Evolutionary conservation across 2,888 invertebrate species (phyloP), one percentile per base, ranked within the genome.

Genomic region (Cheilosia variabilis): DNA sequence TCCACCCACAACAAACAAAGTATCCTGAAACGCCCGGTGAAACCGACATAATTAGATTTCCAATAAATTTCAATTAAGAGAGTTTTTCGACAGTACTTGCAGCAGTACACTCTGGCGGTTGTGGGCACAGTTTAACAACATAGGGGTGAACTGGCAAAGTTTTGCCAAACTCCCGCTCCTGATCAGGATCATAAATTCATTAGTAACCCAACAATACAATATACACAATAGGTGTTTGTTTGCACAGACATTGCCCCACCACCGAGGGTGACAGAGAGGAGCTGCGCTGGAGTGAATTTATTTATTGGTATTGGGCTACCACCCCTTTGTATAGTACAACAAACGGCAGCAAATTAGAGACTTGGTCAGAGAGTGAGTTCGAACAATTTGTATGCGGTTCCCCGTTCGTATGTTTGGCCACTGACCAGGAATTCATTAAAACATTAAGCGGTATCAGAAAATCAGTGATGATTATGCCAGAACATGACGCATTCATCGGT

Each of bases 101-200:
- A 58, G 65, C 45, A 47, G n/a, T 22, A 4, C 34, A 52, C 69
- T 6, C 43, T 19, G 45, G 37, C n/a, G n/a, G 55, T 58, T 50
- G 13, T 55, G 66, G 43, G 63, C 34, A 50, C 55, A 72, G 52
- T 68, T 58, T 43, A 57, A 58, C 63, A 69, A 43, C 50, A 31
- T 45, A 43, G 73, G 24, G 52, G 43, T 34, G 22, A 9, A 13
- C 34, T 19, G 75, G n/a, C 47, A 37, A 68, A 50, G 37, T 60
- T 57, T 57, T 27, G 24, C 22, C 43, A 27, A 19, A 13, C 22
- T 24, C 65, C 22, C 31, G 58, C 75, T 75, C 58, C 65, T 53
- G 84, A 84, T 75, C 84, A 60, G 75, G 84, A 75, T 84, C 84
- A 84, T 84, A 84, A 84, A 84, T 84, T 79, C 84, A 84, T 79